These are phyloP conservation scores for Uropetala carovei DNA, from an alignment of 2,888 invertebrate species.

Conservation along the genomic window DNA sequence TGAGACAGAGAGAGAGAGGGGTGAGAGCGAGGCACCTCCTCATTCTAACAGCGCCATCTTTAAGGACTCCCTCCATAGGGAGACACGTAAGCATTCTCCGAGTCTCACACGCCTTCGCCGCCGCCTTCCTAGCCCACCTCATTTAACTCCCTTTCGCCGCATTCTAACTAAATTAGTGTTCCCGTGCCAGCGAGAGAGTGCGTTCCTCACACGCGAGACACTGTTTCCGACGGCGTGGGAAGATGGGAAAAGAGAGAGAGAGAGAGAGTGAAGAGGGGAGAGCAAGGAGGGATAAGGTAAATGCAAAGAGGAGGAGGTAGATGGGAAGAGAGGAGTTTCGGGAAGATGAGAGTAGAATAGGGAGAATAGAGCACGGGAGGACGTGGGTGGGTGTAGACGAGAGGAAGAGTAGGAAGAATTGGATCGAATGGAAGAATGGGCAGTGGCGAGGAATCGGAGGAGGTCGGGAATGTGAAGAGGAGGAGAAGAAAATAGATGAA, in stretches of 20 bases:
- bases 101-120: slow-evolving; percentile 10
- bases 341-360: neutral
- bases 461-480: neutral
- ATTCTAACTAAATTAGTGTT: slow-evolving; percentile 32
- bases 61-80: neutral
- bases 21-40: neutral
- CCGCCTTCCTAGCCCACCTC: slow-evolving; percentile 26
- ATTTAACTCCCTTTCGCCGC: slow-evolving; percentile 35
- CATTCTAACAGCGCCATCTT: neutral
- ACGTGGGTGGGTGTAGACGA: neutral
- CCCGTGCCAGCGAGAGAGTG: neutral
- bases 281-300: neutral
- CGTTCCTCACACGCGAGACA: slow-evolving; percentile 23
- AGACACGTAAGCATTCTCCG: slow-evolving; percentile 13
- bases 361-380: neutral
- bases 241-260: neutral
- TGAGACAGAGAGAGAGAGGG: neutral
- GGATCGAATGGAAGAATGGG: neutral
- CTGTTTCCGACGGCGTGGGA: neutral
- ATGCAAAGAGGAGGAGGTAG: no score
- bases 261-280: neutral
- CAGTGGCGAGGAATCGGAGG: neutral
- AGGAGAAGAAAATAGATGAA: neutral
- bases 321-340: neutral
- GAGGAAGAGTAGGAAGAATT: neutral